Conservation (phyloP, 2,113 vertebrate species). For the Cathartes aura region DNA sequence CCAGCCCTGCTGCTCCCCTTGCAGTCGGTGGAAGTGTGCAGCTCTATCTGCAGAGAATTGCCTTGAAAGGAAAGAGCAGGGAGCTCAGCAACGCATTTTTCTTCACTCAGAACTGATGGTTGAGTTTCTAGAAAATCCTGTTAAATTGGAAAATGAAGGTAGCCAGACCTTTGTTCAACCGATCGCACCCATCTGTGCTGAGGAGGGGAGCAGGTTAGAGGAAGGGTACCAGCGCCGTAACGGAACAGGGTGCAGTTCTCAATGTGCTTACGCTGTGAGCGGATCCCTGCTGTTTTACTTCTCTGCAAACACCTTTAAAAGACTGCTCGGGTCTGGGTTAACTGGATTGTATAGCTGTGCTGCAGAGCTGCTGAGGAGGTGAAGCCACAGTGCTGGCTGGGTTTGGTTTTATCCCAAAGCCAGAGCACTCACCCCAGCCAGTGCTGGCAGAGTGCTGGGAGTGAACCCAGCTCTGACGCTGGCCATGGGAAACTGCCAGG, state of each 20-base stretch:
- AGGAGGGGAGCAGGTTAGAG: not conserved
- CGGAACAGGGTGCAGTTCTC: not conserved
- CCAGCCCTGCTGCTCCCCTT: not conserved
- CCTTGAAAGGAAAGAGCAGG: not conserved
- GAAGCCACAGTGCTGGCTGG: not conserved
- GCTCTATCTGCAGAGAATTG: not conserved
- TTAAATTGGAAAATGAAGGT: not conserved
- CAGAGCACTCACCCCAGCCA: not conserved
- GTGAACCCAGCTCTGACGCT: not conserved
- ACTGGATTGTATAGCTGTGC: rapidly evolving
- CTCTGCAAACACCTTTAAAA: not conserved
- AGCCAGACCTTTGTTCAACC: not conserved
- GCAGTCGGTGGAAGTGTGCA: rapidly evolving
- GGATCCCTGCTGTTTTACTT: not conserved
- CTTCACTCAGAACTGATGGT: not conserved
- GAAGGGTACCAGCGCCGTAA: rapidly evolving
- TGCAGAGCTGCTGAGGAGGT: not conserved
- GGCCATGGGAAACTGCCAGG: not conserved
- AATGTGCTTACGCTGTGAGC: not conserved
- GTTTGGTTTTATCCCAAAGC: not conserved
- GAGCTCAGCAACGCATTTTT: not conserved
- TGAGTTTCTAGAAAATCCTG: not conserved
- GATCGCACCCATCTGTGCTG: rapidly evolving
- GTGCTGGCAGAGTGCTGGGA: not conserved
- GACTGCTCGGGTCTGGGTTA: not conserved